phyloP scores from a whole-genome alignment of 2,888 invertebrate species.

The Drosophila falleni region DNA sequence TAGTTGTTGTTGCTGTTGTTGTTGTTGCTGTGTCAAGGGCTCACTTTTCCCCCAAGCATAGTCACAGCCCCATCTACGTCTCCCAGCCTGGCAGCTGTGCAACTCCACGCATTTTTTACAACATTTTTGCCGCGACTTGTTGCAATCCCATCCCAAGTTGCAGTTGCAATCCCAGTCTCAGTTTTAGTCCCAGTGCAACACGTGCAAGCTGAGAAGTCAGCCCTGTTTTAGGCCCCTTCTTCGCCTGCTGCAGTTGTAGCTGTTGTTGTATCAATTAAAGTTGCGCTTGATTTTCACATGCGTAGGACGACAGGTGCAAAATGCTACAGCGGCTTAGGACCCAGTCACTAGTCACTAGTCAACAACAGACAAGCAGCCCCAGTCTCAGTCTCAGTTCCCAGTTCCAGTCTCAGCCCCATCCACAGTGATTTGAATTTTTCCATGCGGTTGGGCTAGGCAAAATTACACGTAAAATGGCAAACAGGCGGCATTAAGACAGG shows the following conservation, averaged over 20 bases:
- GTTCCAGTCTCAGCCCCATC: constrained; percentile 21
- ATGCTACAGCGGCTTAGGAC: constrained; percentile 69
- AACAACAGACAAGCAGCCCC: constrained; percentile 17
- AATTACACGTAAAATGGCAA: constrained; percentile 56
- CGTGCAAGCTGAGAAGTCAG: constrained; percentile 52
- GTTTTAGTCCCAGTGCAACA: constrained; percentile 41
- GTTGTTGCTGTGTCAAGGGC: constrained; percentile 62
- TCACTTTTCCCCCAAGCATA: constrained; percentile 65
- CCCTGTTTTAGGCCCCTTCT: constrained; percentile 48
- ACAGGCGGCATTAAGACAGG: constrained; percentile 54
- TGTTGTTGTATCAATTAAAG: constrained; percentile 78
- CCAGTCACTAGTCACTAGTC: constrained; percentile 18
- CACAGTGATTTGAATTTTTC: constrained; percentile 75
- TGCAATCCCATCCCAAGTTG: constrained; percentile 28
- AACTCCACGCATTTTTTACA: constrained; percentile 73
- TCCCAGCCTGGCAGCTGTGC: constrained; percentile 60
- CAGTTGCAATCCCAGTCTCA: constrained; percentile 15
- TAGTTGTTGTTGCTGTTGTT: constrained; percentile 11
- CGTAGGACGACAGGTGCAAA: constrained; percentile 80
- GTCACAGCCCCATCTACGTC: constrained; percentile 36
- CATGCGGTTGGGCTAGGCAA: constrained; percentile 62
- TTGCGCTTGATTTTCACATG: constrained; percentile 79
- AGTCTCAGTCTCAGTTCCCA: constrained; percentile 11
- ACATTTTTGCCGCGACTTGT: constrained; percentile 76
- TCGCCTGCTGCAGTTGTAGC: constrained; percentile 44